A percentile compares a stretch with the other conserved stretches of the same genome.
Evolutionary conservation across 2,888 invertebrate genomes (phyloP).

Genomic region (Plusia festucae): DNA sequence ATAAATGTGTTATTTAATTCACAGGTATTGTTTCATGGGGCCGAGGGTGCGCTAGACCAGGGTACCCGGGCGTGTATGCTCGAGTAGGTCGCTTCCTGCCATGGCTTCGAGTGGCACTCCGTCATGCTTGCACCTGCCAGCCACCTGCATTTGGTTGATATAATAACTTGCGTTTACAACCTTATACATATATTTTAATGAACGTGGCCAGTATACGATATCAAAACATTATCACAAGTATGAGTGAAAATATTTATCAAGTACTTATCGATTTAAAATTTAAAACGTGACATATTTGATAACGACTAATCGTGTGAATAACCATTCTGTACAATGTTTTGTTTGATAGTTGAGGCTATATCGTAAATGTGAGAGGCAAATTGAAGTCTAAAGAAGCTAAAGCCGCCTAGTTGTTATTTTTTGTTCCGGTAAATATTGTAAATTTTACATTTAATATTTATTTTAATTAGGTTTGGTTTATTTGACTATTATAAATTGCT

Average conservation of each 20-base stretch:
- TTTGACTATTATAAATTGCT: background rate
- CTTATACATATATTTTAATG: constrained; percentile 20
- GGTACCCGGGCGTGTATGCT: constrained; percentile 85
- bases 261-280: background rate
- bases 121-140: constrained; percentile 81
- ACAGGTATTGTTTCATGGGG: constrained; percentile 94
- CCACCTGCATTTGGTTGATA: constrained; percentile 68
- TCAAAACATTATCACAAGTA: background rate
- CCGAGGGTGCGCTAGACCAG: constrained; percentile 92
- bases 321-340: background rate
- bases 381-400: constrained; percentile 16
- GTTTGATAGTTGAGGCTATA: background rate
- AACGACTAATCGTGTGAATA: background rate
- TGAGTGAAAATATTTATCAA: background rate
- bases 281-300: background rate
- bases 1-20: constrained; percentile 41
- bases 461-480: background rate
- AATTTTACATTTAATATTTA: background rate
- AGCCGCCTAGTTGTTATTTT: constrained; percentile 33
- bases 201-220: constrained; percentile 16
- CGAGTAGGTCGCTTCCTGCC: constrained; percentile 82
- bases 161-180: background rate
- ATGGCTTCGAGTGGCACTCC: constrained; percentile 81
- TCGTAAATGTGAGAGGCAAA: constrained; percentile 1
- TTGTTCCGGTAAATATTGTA: background rate